Percentiles rank a stretch among this genome's conserved stretches.
Conservation (phyloP, 2,888 invertebrate genomes). For the Torymus auratus region DNA sequence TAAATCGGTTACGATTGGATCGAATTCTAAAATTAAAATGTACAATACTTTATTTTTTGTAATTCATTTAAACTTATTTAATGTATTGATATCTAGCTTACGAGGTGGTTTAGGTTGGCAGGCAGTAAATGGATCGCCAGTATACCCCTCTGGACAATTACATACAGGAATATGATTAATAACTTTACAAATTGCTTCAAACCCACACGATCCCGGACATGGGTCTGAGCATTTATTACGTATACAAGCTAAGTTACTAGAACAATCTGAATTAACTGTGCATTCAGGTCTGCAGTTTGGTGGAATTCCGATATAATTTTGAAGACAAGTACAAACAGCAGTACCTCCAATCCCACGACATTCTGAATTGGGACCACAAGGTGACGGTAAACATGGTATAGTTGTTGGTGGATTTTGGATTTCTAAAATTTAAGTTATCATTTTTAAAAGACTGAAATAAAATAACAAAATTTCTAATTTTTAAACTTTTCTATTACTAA, state of each 20-base stretch:
- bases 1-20: conserved; percentile 77
- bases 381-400: conserved; percentile 82
- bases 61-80: not conserved
- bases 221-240: conserved; percentile 88
- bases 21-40: conserved; percentile 45
- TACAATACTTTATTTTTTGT: not conserved
- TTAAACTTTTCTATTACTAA: conserved; percentile 57
- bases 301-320: conserved; percentile 88
- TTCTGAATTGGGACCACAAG: conserved; percentile 86
- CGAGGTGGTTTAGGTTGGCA: conserved; percentile 45
- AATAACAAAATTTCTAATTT: not conserved
- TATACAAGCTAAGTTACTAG: conserved; percentile 85
- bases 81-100: conserved; percentile 12
- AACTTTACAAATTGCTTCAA: conserved; percentile 85
- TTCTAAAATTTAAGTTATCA: conserved; percentile 43
- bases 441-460: too few relatives aligned
- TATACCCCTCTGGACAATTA: conserved; percentile 75
- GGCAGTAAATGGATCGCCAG: conserved; percentile 75
- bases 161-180: conserved; percentile 83
- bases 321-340: conserved; percentile 86
- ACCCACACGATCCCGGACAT: conserved; percentile 87
- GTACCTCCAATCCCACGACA: conserved; percentile 84
- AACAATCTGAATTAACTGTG: conserved; percentile 86
- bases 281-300: conserved; percentile 88
- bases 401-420: conserved; percentile 44